Conservation (phyloP, 2,888 invertebrate species). For the Elmis aenea region DNA sequence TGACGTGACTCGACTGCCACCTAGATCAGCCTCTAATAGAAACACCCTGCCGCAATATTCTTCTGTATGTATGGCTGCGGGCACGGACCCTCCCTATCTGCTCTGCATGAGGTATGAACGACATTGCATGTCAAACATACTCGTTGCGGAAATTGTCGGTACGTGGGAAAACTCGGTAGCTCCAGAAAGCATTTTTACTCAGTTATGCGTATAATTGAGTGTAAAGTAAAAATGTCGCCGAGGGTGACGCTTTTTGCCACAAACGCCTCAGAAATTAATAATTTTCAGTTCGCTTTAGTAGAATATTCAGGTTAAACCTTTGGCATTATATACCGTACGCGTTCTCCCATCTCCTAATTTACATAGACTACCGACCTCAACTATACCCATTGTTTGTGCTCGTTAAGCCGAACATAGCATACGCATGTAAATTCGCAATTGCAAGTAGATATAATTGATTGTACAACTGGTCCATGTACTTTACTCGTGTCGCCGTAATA, state of each 20-base stretch:
- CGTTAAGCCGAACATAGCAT: too few species aligned
- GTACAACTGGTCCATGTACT: too few species aligned
- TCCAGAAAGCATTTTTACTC: constrained; percentile 3
- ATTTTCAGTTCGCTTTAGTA: constrained; percentile 3
- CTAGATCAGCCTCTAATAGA: constrained; percentile 20
- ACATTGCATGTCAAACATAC: constrained; percentile 17
- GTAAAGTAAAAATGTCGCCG: constrained; percentile 3
- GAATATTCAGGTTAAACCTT: constrained; percentile 1
- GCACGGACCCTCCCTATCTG: constrained; percentile 17
- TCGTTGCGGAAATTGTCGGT: constrained; percentile 14
- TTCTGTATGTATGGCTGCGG: constrained; percentile 17
- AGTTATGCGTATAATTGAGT: constrained; percentile 8
- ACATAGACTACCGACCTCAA: too few species aligned
- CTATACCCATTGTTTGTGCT: too few species aligned
- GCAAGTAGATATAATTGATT: too few species aligned
- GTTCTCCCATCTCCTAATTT: constrained; percentile 10
- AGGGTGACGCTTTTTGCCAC: constrained; percentile 6
- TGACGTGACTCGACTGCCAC: constrained; percentile 24
- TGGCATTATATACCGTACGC: constrained; percentile 2
- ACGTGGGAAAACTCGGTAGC: constrained; percentile 5
- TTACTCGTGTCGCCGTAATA: too few species aligned
- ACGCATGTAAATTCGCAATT: too few species aligned
- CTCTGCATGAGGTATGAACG: constrained; percentile 17
- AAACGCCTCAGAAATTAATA: constrained; percentile 6
- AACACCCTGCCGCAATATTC: constrained; percentile 20